A percentile compares a stretch with the other conserved stretches of the same genome.
Evolutionary conservation across 2,888 invertebrate genomes (phyloP).

Genomic region (Oligia latruncula): DNA sequence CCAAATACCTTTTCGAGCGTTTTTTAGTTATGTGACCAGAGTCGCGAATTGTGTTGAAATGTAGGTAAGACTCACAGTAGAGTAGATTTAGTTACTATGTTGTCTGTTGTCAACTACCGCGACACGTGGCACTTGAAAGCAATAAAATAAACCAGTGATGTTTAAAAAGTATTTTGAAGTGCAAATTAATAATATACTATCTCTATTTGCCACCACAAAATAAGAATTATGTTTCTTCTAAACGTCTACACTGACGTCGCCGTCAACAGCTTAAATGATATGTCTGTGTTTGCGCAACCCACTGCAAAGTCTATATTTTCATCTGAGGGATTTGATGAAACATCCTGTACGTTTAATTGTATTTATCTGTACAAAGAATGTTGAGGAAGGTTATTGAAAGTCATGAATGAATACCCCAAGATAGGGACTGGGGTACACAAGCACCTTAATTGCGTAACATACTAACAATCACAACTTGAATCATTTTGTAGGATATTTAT

Average conservation of each 20-base stretch:
- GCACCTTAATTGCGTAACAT: neutral
- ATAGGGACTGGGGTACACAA: neutral
- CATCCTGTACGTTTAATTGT: slow-evolving; percentile 3
- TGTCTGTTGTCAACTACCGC: neutral
- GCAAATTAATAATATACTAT: slow-evolving; percentile 20
- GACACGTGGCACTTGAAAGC: neutral
- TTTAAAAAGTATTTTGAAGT: slow-evolving; percentile 4
- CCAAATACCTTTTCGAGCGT: neutral
- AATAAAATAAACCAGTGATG: neutral
- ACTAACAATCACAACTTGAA: neutral
- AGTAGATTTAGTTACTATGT: neutral
- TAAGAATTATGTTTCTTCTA: slow-evolving; percentile 7
- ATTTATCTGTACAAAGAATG: neutral
- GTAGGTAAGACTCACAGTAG: too few relatives aligned
- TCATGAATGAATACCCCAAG: neutral
- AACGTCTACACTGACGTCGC: slow-evolving; percentile 16
- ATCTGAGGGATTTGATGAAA: slow-evolving; percentile 16
- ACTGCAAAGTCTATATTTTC: slow-evolving; percentile 17
- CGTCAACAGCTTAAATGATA: slow-evolving; percentile 26
- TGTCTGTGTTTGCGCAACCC: slow-evolving; percentile 37
- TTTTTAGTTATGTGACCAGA: neutral
- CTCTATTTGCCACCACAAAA: slow-evolving; percentile 22
- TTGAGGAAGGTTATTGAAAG: slow-evolving; percentile 1
- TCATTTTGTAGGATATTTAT: neutral
- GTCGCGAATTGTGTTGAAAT: neutral